phyloP scores from a whole-genome alignment of 2,888 invertebrate species.

The Chouioia cunea region DNA sequence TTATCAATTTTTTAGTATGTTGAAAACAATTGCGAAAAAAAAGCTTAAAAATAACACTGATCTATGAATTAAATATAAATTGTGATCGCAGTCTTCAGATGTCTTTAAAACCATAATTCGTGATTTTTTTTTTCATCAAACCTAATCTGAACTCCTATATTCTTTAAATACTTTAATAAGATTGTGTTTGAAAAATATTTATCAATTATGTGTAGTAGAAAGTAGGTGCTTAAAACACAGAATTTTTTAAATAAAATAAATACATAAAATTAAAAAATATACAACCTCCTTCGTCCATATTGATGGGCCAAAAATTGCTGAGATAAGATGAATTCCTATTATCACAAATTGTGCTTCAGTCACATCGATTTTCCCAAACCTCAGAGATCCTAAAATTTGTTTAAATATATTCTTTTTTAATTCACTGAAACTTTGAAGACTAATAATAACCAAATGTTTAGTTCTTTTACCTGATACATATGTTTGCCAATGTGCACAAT shows the following conservation, averaged over 20 bases:
- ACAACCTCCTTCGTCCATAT: slow-evolving; percentile 87
- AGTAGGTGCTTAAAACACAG: slow-evolving; percentile 3
- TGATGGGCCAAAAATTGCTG: slow-evolving; percentile 87
- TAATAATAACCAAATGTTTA: neutral
- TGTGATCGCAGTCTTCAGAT: no score
- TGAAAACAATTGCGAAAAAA: no score
- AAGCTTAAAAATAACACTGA: no score
- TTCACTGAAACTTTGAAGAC: neutral
- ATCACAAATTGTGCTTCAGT: slow-evolving; percentile 98
- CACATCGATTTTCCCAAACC: slow-evolving; percentile 94
- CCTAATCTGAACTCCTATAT: no score
- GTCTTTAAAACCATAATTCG: no score
- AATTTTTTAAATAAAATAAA: neutral
- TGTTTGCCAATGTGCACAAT: slow-evolving; percentile 99
- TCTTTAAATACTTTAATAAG: neutral
- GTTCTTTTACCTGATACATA: slow-evolving; percentile 86
- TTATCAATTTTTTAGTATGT: no score
- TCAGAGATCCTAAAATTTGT: slow-evolving; percentile 76
- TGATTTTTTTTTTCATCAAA: no score
- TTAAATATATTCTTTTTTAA: slow-evolving; percentile 3
- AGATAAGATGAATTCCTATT: slow-evolving; percentile 87
- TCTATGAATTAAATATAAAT: no score
- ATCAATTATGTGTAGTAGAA: neutral
- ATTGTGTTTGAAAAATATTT: slow-evolving; percentile 12
- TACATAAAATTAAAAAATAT: slow-evolving; percentile 41